Conservation (phyloP, 1,140 invertebrate species). For the Drosophila yakuba region DNA sequence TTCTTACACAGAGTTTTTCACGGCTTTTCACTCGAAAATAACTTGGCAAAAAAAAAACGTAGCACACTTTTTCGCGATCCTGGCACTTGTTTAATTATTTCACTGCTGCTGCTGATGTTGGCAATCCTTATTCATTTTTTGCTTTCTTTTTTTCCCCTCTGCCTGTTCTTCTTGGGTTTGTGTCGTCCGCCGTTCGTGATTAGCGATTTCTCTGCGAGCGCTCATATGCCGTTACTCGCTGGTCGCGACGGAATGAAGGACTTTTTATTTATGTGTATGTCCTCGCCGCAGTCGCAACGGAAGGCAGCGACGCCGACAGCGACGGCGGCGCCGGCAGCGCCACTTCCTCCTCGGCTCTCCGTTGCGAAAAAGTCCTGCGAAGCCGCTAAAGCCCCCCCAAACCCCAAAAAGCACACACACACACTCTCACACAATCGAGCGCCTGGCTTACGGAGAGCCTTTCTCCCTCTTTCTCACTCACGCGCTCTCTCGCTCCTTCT, state of each 20-base stretch:
- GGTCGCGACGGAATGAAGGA: constrained; percentile 84
- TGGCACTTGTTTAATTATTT: constrained; percentile 12
- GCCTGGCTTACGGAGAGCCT: constrained; percentile 41
- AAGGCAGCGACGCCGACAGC: constrained; percentile 28
- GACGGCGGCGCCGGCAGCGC: constrained; percentile 38
- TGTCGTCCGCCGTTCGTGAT: constrained; percentile 63
- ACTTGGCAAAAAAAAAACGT: constrained; percentile 30
- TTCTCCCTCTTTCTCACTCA: not conserved
- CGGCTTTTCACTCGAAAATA: constrained; percentile 65
- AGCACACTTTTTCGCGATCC: constrained; percentile 7
- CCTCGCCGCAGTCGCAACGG: constrained; percentile 62
- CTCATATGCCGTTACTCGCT: constrained; percentile 83
- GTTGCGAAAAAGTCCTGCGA: constrained; percentile 68
- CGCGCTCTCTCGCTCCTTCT: not conserved
- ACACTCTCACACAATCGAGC: constrained; percentile 13
- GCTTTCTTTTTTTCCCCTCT: constrained; percentile 14
- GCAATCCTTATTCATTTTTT: not conserved
- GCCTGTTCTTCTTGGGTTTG: constrained; percentile 28
- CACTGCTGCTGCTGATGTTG: constrained; percentile 1
- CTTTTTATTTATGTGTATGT: constrained; percentile 85
- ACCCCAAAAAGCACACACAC: constrained; percentile 9
- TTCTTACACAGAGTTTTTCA: constrained; percentile 34
- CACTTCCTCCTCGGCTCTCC: constrained; percentile 32
- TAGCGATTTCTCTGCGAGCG: constrained; percentile 77
- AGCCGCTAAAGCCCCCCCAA: constrained; percentile 44